Base-by-base conservation (phyloP, 2,113 vertebrate species). In the Psilopogon haemacephalus region DNA sequence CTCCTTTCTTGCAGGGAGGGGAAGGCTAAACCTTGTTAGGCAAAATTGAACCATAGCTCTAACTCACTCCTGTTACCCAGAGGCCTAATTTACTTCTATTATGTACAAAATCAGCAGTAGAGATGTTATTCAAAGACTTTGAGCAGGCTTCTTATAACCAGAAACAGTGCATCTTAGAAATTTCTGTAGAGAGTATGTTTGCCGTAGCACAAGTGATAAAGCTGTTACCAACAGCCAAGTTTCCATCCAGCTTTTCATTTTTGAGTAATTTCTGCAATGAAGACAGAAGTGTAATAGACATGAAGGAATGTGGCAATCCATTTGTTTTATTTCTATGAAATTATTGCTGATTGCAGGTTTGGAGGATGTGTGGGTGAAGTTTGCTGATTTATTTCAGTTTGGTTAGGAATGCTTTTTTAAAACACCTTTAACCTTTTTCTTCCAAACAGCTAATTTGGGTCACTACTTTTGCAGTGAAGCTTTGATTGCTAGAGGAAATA, bases 181-280 rank as follows among this genome's bases (percentile, higher is more conserved):
- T 74, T 81, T 91, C 87, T 94, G 56, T 52, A 64, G 35, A 82
- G 65, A 83, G 16, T 80, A 63, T 0, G 0, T 64, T 93, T 93
- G 86, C 81, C 97, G 89, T 86, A 96, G 84, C 86, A 88, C 52
- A 95, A 91, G 59, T 84, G 84, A 88, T 96, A 96, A 95, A 95
- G 73, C 93, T 82, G 73, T 37, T 84, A 81, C 79, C 79, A 95
- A 92, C 95, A 94, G 93, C 90, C 96, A 97, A 96, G 89, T 97
- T 97, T 90, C 97, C 91, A 96, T 96, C 96, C 88, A 97, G 4
- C 95, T 95, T 95, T 95, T 97, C 96, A 96, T 95, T 97, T 95
- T 78, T 93, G 93, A 95, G 94, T 86, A 96, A 95, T 95, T 96
- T 95, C 92, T 93, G 92, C 86, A 94, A 95, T 92, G 72, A 96